Evolutionary conservation across 2,888 invertebrate species (phyloP).

Genomic region (Lepidochrysops patricia): DNA sequence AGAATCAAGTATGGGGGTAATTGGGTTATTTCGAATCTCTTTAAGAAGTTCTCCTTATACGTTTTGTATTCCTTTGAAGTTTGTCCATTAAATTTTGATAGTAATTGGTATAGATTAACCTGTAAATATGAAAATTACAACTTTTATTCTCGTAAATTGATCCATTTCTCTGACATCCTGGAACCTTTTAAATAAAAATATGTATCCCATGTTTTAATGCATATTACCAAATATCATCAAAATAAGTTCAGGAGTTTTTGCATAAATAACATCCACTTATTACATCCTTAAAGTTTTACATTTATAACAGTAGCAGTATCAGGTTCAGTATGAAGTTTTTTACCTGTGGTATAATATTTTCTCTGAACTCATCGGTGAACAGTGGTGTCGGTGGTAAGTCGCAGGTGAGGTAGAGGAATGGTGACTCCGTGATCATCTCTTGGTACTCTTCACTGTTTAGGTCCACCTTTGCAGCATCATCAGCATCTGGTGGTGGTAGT

Average conservation of each 20-base stretch:
- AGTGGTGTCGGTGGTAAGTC: slow-evolving; percentile 97
- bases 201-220: no score
- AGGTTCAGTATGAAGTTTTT: no score
- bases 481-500: slow-evolving; percentile 93
- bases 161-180: no score
- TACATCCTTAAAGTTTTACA: no score
- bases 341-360: slow-evolving; percentile 99
- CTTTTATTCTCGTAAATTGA: no score
- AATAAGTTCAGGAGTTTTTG: no score
- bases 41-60: slow-evolving; percentile 98
- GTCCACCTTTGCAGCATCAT: slow-evolving; percentile 89
- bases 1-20: slow-evolving; percentile 96
- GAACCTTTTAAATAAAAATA: no score
- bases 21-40: slow-evolving; percentile 94
- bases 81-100: slow-evolving; percentile 97
- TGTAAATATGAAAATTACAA: slow-evolving; percentile 38
- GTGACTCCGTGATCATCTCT: slow-evolving; percentile 90
- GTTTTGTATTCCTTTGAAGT: slow-evolving; percentile 99
- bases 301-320: no score
- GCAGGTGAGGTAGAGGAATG: slow-evolving; percentile 96
- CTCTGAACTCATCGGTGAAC: slow-evolving; percentile 97
- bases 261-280: no score
- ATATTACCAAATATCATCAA: no score
- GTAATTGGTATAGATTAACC: slow-evolving; percentile 93
- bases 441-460: slow-evolving; percentile 90